A percentile compares a stretch with the other conserved stretches of the same genome.
Evolutionary conservation across 2,888 invertebrate genomes (phyloP).

Genomic region (Lymantria monacha): DNA sequence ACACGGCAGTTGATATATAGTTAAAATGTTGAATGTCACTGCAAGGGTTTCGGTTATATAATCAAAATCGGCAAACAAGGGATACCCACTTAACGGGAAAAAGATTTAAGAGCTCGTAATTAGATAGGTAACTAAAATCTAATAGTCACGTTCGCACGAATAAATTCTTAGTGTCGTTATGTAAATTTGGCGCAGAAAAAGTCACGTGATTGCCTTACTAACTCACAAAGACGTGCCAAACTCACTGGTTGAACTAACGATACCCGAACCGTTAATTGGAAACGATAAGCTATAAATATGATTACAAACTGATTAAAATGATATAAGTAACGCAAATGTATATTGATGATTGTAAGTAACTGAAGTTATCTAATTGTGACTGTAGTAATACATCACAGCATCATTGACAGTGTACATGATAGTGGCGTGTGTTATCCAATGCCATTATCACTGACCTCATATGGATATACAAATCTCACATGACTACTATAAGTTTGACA

Average conservation of each 20-base stretch:
- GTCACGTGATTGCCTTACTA: neutral
- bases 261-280: too few relatives aligned
- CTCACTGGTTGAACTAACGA: too few relatives aligned
- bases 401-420: slow-evolving; percentile 40
- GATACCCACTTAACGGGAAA: slow-evolving; percentile 5
- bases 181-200: neutral
- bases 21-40: slow-evolving; percentile 54
- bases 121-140: neutral
- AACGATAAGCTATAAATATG: neutral
- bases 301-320: neutral
- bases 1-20: slow-evolving; percentile 51
- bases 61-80: slow-evolving; percentile 32
- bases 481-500: slow-evolving; percentile 21
- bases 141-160: neutral
- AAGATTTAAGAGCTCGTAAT: neutral
- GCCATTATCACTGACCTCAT: slow-evolving; percentile 32
- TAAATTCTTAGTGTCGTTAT: neutral
- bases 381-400: slow-evolving; percentile 24
- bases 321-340: neutral
- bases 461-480: slow-evolving; percentile 35
- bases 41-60: slow-evolving; percentile 40
- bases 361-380: slow-evolving; percentile 4
- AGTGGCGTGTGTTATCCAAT: slow-evolving; percentile 48
- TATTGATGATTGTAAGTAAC: neutral
- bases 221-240: neutral